These are phyloP conservation scores for Pogona vitticeps DNA, from an alignment of 2,113 vertebrate species.

Conservation along the genomic window DNA sequence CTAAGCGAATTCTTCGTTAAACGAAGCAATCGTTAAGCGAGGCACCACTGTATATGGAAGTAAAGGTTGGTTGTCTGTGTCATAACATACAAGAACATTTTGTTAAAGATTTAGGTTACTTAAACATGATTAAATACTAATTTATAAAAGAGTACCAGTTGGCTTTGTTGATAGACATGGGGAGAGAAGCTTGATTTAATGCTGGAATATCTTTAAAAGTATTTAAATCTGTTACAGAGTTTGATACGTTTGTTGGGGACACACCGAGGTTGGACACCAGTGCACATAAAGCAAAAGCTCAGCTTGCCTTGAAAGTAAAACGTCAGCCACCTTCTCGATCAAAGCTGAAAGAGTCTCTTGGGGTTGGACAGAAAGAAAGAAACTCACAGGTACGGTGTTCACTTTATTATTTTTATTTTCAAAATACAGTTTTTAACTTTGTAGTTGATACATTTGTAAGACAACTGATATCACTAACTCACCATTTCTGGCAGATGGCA, in stretches of 20 bases:
- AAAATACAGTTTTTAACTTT: not conserved
- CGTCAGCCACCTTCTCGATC: slow-evolving; percentile 87
- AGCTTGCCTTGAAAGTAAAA: slow-evolving; percentile 87
- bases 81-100: not conserved
- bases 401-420: not conserved
- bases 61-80: not conserved
- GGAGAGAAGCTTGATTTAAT: not conserved
- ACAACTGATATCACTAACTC: not conserved
- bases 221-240: slow-evolving; percentile 73
- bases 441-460: not conserved
- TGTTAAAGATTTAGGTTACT: not conserved
- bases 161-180: not conserved
- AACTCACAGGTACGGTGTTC: slow-evolving; percentile 54
- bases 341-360: slow-evolving; percentile 83
- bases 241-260: slow-evolving; percentile 83
- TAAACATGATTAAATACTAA: not conserved
- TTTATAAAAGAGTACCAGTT: not conserved
- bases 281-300: slow-evolving; percentile 85
- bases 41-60: too few relatives aligned
- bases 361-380: slow-evolving; percentile 54
- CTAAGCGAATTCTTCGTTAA: too few relatives aligned
- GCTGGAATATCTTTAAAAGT: not conserved
- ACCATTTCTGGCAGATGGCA: not conserved
- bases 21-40: too few relatives aligned
- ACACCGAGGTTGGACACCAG: slow-evolving; percentile 89